Percentiles rank a stretch among this genome's conserved stretches.
Conservation (phyloP, 2,113 vertebrate species). For the Urocolius indicus region DNA sequence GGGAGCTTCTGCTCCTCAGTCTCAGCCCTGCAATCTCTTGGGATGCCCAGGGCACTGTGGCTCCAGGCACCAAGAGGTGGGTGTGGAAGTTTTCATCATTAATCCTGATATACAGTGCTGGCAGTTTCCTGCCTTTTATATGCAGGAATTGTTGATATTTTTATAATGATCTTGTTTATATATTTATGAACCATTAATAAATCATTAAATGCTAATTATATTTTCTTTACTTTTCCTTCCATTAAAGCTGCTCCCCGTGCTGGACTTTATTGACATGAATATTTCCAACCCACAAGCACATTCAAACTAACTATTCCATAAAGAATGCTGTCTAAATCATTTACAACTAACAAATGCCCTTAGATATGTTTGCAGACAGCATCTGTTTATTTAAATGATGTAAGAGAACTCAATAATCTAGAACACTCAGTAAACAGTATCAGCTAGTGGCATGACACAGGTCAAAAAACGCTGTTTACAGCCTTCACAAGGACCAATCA, state of each 20-base stretch:
- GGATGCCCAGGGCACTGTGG: accelerated
- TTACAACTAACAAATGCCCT: slow-evolving; percentile 2
- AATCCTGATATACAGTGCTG: background rate
- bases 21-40: background rate
- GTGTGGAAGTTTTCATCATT: background rate
- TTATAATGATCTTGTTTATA: background rate
- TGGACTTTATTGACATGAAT: background rate
- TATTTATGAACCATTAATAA: slow-evolving; percentile 45
- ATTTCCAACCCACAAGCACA: background rate
- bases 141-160: background rate
- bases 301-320: background rate
- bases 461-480: background rate
- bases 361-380: background rate
- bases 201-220: slow-evolving; percentile 28
- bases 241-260: background rate
- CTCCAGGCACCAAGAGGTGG: background rate
- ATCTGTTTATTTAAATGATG: background rate
- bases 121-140: background rate
- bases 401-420: slow-evolving; percentile 19
- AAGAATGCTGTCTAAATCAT: slow-evolving; percentile 27
- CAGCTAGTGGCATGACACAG: background rate
- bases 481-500: background rate
- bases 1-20: background rate
- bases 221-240: background rate
- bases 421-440: background rate